Evolutionary conservation across 2,797 vertebrate genomes (phyloP), one percentile per base, ranked within the genome.

Genomic region (Lutjanus argentimaculatus): DNA sequence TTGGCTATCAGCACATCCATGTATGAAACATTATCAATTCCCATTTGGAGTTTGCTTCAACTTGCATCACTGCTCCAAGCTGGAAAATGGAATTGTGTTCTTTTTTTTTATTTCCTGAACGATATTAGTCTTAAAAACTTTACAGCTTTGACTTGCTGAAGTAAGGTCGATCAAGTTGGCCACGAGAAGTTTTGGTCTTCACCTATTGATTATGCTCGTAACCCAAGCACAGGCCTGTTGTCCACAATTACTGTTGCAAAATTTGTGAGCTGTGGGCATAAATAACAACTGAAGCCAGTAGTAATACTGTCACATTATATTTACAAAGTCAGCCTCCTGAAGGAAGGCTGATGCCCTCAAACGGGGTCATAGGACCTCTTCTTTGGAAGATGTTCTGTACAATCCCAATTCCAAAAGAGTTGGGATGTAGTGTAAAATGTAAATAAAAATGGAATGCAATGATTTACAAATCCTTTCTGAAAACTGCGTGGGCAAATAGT

Each of bases 231-330:
- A 57, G n/a, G 73, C 7, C 25, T 53, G 36, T 69, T 22, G 7
- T 42, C 40, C 17, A 43, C 6, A 45, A 52, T 49, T 8, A 53
- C 22, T 6, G 13, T 19, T 36, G 9, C 49, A 59, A 66, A 52
- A 58, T 79, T 1, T 58, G 16, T 51, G 22, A 62, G 42, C 52
- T 73, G 17, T 43, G 42, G 62, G 42, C 42, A 10, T 53, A n/a
- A 71, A 72, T 22, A 65, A 56, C 69, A 43, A 43, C 36, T 0
- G 11, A 77, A 58, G 9, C 3, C 21, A 72, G 19, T 74, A 72
- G 19, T 74, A 71, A 63, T 55, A 19, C 17, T 58, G 61, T 76
- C 51, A 52, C 13, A 42, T 40, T 78, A 55, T 56, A 69, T 67
- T 64, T 66, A 62, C 67, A 71, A 9, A 36, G 65, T 75, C 63